Base-by-base conservation (phyloP, 2,113 vertebrate species). In the Tachysurus fulvidraco region DNA sequence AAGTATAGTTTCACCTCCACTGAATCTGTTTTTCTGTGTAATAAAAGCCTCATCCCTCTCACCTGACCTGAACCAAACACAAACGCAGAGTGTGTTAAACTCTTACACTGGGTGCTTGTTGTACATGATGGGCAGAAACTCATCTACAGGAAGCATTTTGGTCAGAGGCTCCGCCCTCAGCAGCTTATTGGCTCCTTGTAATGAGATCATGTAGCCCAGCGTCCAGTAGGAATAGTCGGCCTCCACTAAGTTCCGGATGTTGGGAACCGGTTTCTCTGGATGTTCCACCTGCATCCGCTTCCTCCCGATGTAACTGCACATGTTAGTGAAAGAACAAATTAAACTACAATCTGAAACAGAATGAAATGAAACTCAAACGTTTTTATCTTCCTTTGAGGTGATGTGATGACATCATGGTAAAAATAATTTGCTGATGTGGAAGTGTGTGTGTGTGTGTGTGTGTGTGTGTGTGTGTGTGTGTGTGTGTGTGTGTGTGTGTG, bases 191-290 rank as follows among this genome's bases (percentile, higher is more conserved):
- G 96, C 97, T 3, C 97, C 97, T 0, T 93, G 93, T 88, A 96
- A 92, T 1, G 97, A 97, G 89, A 97, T 94, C 13, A 89, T 92
- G 0, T 98, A 98, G 36, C 96, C 97, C 91, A 98, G 88, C 0
- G 97, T 98, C 97, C 97, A 98, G 79, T 98, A 97, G 0, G 97
- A 98, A 81, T 97, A 98, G 88, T 96, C 96, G 0, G 97, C 96
- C 90, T 96, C 96, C 10, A 98, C 97, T n/a, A 98, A 95, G 86
- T 96, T 96, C n/a, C 85, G 92, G 62, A 97, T 95, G 0, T 94
- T 94, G 85, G 96, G 94, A 83, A 97, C 96, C 0, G 95, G 94
- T 83, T 92, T 92, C 93, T 98, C 97, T 0, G 96, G 95, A n/a
- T 94, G 93, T 84, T 96, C 93, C n/a, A 96, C 95, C 90, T 96